Evolutionary conservation across 2,888 invertebrate genomes (phyloP).

Genomic region (Pseudanteris insignis): DNA sequence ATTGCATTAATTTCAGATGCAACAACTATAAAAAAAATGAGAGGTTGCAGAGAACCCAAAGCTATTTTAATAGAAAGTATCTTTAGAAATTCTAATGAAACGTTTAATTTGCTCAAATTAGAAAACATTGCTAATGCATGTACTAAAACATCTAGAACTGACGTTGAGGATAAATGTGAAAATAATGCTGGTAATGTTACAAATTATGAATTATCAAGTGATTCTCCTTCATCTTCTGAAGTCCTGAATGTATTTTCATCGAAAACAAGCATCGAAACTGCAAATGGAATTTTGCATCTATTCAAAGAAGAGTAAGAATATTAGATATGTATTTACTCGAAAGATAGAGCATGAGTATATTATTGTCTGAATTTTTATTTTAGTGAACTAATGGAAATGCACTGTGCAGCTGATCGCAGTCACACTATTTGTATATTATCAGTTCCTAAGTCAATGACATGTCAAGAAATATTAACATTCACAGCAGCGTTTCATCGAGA

Average conservation of each 20-base stretch:
- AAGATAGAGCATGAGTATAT: too few relatives aligned
- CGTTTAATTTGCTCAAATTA: too few relatives aligned
- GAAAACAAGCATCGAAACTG: slow-evolving; percentile 95
- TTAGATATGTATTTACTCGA: too few relatives aligned
- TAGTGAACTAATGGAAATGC: slow-evolving; percentile 80
- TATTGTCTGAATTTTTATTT: too few relatives aligned
- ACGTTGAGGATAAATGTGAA: too few relatives aligned
- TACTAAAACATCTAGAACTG: too few relatives aligned
- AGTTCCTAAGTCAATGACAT: slow-evolving; percentile 90
- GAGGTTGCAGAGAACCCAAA: slow-evolving; percentile 75
- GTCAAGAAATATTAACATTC: slow-evolving; percentile 91
- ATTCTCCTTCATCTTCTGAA: too few relatives aligned
- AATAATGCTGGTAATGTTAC: too few relatives aligned
- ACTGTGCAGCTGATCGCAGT: slow-evolving; percentile 75
- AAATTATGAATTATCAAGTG: too few relatives aligned
- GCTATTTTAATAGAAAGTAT: slow-evolving; percentile 84
- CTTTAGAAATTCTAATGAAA: slow-evolving; percentile 73
- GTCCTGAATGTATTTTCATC: slow-evolving; percentile 91
- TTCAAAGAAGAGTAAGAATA: slow-evolving; percentile 97
- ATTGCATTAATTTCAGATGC: slow-evolving; percentile 55
- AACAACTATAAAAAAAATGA: slow-evolving; percentile 68
- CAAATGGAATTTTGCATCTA: slow-evolving; percentile 95
- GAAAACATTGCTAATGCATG: too few relatives aligned
- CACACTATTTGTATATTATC: slow-evolving; percentile 88
- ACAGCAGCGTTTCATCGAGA: slow-evolving; percentile 92